Percentiles rank a stretch among this genome's conserved stretches.
phyloP scores from a whole-genome alignment of 1,140 invertebrate genomes.

The Lordiphosa mommai region DNA sequence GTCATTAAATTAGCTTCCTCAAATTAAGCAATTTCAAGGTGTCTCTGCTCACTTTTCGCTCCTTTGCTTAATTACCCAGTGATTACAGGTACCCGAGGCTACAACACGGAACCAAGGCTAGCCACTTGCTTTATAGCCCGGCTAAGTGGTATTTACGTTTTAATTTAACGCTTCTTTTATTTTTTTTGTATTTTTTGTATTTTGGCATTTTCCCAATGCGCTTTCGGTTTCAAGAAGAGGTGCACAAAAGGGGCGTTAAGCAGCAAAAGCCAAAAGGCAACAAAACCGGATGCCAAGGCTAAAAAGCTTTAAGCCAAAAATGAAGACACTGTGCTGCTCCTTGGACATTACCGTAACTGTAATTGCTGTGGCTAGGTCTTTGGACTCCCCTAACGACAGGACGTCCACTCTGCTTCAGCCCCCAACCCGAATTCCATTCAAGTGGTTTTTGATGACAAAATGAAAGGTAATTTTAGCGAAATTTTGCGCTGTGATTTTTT shows the following conservation, averaged over 20 bases:
- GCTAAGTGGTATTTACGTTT: conserved; percentile 77
- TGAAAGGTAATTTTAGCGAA: conserved; percentile 76
- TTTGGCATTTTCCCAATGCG: conserved; percentile 32
- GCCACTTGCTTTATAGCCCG: conserved; percentile 66
- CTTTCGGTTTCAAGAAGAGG: conserved; percentile 70
- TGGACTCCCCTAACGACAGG: conserved; percentile 47
- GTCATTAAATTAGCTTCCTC: conserved; percentile 59
- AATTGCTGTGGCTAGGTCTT: conserved; percentile 59
- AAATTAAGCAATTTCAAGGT: conserved; percentile 70
- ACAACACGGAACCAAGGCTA: conserved; percentile 1
- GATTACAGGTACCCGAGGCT: conserved; percentile 50
- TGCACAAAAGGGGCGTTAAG: conserved; percentile 39
- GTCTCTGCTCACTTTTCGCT: conserved; percentile 45
- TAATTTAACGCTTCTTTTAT: conserved; percentile 69
- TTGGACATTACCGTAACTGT: conserved; percentile 58
- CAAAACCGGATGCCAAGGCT: conserved; percentile 46
- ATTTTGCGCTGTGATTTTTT: conserved; percentile 54
- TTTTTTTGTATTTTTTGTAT: background rate
- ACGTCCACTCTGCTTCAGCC: conserved; percentile 14
- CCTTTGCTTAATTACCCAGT: conserved; percentile 64
- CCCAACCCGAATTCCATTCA: conserved; percentile 50
- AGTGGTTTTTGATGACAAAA: conserved; percentile 79
- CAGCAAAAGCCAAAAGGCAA: conserved; percentile 26
- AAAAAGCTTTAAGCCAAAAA: conserved; percentile 59
- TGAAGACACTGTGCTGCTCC: conserved; percentile 27